Evolutionary conservation across 2,113 vertebrate species (phyloP).

Genomic region (Elaphurus davidianus): DNA sequence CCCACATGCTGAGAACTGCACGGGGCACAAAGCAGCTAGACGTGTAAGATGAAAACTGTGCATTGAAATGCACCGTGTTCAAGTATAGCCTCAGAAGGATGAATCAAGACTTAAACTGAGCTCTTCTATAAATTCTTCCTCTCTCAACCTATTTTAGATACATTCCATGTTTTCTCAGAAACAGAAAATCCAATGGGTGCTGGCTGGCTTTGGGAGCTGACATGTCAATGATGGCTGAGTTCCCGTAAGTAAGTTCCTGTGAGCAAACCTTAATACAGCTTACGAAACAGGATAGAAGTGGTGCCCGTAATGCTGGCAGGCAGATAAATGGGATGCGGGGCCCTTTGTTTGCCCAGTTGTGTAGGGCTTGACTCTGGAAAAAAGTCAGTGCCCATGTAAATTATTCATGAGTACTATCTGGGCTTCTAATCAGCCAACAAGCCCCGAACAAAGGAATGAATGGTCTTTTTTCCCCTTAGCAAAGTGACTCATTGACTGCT

Average conservation of each 20-base stretch:
- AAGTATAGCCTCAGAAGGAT: not conserved
- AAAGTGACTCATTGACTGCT: not conserved
- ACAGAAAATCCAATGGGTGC: not conserved
- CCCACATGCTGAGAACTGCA: not conserved
- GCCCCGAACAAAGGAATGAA: not conserved
- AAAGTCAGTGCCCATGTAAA: not conserved
- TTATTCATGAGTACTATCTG: conserved; percentile 28
- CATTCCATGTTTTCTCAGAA: not conserved
- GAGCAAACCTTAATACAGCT: not conserved
- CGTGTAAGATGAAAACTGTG: not conserved
- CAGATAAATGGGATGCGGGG: not conserved
- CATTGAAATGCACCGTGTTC: not conserved
- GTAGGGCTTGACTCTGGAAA: not conserved
- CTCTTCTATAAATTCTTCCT: not conserved
- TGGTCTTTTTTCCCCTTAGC: not conserved
- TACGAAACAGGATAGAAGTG: not conserved
- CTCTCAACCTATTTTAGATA: not conserved
- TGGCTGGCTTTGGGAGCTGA: not conserved
- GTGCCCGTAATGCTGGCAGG: not conserved
- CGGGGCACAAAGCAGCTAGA: not conserved
- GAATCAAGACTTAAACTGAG: not conserved
- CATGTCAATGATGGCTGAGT: not conserved
- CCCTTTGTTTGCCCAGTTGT: not conserved
- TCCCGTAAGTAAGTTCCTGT: not conserved
- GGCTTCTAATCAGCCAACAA: not conserved